These are phyloP conservation scores for Rhabdornis inornatus DNA, from an alignment of 2,113 vertebrate genomes.

Conservation along the genomic window DNA sequence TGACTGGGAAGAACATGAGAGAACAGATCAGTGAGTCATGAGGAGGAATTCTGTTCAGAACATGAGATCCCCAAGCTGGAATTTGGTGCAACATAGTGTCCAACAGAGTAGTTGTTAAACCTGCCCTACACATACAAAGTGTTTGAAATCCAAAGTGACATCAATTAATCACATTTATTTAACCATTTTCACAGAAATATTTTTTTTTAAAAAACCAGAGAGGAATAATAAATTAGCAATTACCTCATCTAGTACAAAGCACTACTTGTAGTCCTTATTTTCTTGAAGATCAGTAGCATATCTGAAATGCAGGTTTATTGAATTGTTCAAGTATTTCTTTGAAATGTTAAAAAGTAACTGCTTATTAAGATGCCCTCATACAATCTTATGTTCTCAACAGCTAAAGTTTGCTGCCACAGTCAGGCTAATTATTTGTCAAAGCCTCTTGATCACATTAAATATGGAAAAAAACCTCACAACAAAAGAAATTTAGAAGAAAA, in stretches of 20 bases:
- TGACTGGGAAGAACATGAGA: neutral
- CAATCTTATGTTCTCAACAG: slow-evolving; percentile 6
- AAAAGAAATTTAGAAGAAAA: neutral
- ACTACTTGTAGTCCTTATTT: neutral
- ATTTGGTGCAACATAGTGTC: rapidly evolving
- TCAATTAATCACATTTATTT: neutral
- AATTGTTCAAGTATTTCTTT: slow-evolving; percentile 36
- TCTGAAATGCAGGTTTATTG: neutral
- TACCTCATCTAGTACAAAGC: slow-evolving; percentile 23
- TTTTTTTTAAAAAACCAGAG: neutral
- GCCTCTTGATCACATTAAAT: slow-evolving; percentile 44
- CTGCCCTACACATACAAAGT: neutral
- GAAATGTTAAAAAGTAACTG: slow-evolving; percentile 37
- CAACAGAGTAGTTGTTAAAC: neutral
- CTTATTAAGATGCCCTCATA: neutral
- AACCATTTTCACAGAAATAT: neutral
- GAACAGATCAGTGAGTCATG: neutral
- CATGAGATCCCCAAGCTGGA: neutral
- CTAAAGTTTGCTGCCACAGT: neutral
- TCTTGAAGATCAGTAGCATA: neutral
- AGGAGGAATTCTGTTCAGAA: neutral
- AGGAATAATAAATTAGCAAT: slow-evolving; percentile 4
- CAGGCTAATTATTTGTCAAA: slow-evolving; percentile 64
- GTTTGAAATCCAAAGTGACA: neutral
- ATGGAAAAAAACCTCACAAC: neutral